A percentile compares a stretch with the other conserved stretches of the same genome.
These are phyloP conservation scores for Grus americana DNA, from an alignment of 2,113 vertebrate genomes.

Conservation along the genomic window DNA sequence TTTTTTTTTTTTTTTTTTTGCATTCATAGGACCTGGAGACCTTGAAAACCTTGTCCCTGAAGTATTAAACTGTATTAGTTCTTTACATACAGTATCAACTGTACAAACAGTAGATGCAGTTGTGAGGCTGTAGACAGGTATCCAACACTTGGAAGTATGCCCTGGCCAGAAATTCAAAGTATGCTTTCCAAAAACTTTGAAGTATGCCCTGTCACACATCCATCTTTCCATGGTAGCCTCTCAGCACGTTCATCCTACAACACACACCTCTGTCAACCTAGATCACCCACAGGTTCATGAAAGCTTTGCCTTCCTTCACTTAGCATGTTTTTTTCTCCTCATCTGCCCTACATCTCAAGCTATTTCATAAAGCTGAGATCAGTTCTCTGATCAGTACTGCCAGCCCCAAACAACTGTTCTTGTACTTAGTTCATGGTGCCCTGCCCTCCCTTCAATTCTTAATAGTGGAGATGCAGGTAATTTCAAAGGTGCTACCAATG, in stretches of 20 bases:
- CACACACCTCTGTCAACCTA: neutral
- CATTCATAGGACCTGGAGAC: neutral
- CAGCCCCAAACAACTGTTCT: neutral
- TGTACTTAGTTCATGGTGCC: neutral
- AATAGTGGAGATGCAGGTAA: neutral
- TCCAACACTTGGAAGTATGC: conserved; percentile 26
- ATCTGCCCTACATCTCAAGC: conserved; percentile 31
- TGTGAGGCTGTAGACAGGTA: conserved; percentile 21
- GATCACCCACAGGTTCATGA: conserved; percentile 24
- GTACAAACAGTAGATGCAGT: neutral
- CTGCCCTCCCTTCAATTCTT: neutral
- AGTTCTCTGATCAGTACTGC: neutral
- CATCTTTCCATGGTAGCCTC: neutral
- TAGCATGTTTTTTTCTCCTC: neutral
- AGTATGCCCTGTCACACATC: conserved; percentile 9
- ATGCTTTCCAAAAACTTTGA: conserved; percentile 37
- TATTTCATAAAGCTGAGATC: conserved; percentile 17
- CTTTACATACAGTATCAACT: neutral
- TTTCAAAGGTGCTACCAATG: neutral
- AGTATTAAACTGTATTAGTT: neutral
- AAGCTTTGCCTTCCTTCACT: neutral
- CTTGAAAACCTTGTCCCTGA: neutral
- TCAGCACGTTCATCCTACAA: neutral
- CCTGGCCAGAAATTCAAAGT: conserved; percentile 56
- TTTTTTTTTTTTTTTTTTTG: neutral